Evolutionary conservation across 2,113 vertebrate genomes (phyloP), one percentile per base, ranked within the genome.

Genomic region (Lepisosteus oculatus): DNA sequence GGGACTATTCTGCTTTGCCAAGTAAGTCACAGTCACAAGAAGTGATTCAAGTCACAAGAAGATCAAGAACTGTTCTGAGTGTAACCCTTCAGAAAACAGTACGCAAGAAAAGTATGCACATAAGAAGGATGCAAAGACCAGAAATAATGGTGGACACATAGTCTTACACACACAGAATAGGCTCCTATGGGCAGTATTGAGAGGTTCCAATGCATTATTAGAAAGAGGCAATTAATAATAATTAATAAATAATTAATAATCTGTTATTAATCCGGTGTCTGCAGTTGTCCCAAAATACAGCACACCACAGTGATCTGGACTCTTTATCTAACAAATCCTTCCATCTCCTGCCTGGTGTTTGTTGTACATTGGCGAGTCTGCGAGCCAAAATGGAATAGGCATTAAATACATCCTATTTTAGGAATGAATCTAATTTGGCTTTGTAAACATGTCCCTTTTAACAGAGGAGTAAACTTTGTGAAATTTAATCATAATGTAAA

Each of bases 241-340:
- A 80, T 81, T 80, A 74, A 79, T 79, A 70, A 29, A 29, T 1
- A 42, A 69, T 56, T 68, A 72, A 82, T 67, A 65, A 81, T 78
- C 70, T 29, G 29, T 29, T 2, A 80, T 81, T 80, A 74, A 79
- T 79, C 68, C 71, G 78, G 76, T 74, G 78, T 72, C 74, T 80
- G 76, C 77, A 76, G 65, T 59, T 76, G 69, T 70, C 75, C 76
- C 68, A 76, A 29, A 64, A 77, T 72, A 76, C 70, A 77, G 76
- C 74, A 47, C 15, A 76, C 73, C 74, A 81, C 83, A 85, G 78
- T 79, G 83, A 79, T 77, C 74, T 72, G 29, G 72, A 84, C 74
- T 89, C 80, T 79, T 84, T 85, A 83, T 81, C 78, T 72, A 81
- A 61, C 62, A 70, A 59, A 75, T 76, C 80, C 47, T 81, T 82